phyloP scores from a whole-genome alignment of 2,113 vertebrate species.

The Peromyscus polionotus region DNA sequence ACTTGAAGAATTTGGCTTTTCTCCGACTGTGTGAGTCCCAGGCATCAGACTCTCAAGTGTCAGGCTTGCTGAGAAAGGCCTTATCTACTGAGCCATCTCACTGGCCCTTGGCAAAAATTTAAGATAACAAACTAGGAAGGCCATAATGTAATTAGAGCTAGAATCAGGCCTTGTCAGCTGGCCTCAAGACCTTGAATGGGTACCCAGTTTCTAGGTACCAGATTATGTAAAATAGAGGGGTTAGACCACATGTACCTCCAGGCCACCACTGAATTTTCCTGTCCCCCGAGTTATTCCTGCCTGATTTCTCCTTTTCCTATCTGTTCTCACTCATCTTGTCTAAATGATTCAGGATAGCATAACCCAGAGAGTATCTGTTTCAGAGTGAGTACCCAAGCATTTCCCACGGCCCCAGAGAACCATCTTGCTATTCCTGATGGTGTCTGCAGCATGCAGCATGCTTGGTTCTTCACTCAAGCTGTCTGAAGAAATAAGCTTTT shows the following conservation, averaged over 20 bases:
- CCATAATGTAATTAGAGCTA: neutral
- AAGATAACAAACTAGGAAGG: neutral
- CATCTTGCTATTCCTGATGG: neutral
- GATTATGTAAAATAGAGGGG: neutral
- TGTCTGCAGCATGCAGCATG: neutral
- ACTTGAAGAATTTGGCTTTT: neutral
- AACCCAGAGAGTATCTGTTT: neutral
- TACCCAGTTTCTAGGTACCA: neutral
- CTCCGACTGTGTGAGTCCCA: no score
- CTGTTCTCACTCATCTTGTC: neutral
- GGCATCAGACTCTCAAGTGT: neutral
- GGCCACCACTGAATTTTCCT: neutral
- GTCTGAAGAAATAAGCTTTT: constrained; percentile 27
- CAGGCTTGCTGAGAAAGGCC: no score
- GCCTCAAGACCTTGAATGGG: neutral
- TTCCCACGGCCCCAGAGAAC: neutral
- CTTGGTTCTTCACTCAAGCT: constrained; percentile 4
- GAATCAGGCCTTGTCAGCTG: neutral
- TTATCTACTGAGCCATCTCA: neutral
- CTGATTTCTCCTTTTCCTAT: neutral
- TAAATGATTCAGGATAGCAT: constrained; percentile 29
- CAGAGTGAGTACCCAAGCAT: neutral
- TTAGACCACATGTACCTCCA: neutral
- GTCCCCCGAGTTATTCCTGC: neutral
- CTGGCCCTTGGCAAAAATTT: neutral